A percentile compares a stretch with the other conserved stretches of the same genome.
Conservation (phyloP, 37 sponge, comb jelly and placozoan species). For the Halisarca cf. caerulea region DNA sequence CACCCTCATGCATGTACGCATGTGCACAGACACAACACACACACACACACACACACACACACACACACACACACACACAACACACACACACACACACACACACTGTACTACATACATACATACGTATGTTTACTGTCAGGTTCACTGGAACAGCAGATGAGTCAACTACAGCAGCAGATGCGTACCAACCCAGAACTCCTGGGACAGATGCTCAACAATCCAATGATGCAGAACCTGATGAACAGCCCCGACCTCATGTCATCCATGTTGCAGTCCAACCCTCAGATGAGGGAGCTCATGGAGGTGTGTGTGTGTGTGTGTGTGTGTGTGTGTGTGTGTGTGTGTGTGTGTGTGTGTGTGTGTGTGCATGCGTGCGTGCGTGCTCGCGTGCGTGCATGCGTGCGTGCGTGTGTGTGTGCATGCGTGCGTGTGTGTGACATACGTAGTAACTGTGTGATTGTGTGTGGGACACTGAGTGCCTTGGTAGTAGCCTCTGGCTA, state of each 20-base stretch:
- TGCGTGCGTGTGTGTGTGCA: constrained; percentile 28
- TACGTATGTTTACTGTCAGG: too few species aligned
- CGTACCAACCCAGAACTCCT: constrained; percentile 89
- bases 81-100: too few species aligned
- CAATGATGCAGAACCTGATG: constrained; percentile 85
- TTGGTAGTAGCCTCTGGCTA: background rate
- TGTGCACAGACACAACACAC: too few species aligned
- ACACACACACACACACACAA: too few species aligned
- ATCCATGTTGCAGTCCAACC: constrained; percentile 79
- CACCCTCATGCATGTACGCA: too few species aligned
- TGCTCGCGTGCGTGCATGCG: background rate
- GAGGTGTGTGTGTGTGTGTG: constrained; percentile 40
- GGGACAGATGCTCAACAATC: constrained; percentile 86
- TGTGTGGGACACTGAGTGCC: background rate
- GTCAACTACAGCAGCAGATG: constrained; percentile 63
- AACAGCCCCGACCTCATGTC: constrained; percentile 83
- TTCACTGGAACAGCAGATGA: constrained; percentile 15
- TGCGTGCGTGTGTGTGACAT: constrained; percentile 23
- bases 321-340: background rate
- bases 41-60: too few species aligned
- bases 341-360: background rate
- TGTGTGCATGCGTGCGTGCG: too few species aligned
- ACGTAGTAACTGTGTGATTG: background rate
- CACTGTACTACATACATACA: too few species aligned
- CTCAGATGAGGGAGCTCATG: constrained; percentile 89